A percentile compares a stretch with the other conserved stretches of the same genome.
These are phyloP conservation scores for Heterotilapia buettikoferi DNA, from an alignment of 2,113 vertebrate genomes.

Conservation along the genomic window DNA sequence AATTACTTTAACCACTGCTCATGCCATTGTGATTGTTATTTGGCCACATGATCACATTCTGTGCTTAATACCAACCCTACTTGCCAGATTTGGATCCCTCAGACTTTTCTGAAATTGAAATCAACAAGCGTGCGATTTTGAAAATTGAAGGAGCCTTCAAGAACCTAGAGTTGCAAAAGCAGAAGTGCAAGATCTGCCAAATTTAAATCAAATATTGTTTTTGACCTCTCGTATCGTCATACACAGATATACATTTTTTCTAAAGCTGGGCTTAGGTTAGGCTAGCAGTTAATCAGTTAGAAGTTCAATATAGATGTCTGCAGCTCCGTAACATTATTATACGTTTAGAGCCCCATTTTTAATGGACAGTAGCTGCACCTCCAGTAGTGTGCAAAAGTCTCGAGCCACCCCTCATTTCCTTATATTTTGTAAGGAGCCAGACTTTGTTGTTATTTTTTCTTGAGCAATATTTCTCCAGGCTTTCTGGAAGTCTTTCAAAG, in stretches of 20 bases:
- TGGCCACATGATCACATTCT: not conserved
- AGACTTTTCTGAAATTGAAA: not conserved
- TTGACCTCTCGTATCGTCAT: not conserved
- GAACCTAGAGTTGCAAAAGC: not conserved
- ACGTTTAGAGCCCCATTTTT: not conserved
- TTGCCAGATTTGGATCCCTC: not conserved
- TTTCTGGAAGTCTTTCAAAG: not conserved
- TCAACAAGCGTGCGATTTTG: not conserved
- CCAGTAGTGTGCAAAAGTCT: not conserved
- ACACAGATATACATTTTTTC: not conserved
- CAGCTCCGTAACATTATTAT: not conserved
- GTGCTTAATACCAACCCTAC: not conserved
- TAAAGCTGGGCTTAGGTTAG: not conserved
- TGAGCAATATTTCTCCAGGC: not conserved
- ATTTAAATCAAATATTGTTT: not conserved
- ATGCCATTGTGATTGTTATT: not conserved
- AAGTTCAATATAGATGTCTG: not conserved
- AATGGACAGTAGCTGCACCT: not conserved
- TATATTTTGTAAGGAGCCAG: not conserved
- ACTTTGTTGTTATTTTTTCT: not conserved
- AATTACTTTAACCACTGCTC: not conserved
- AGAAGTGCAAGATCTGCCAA: not conserved
- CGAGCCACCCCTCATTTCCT: not conserved
- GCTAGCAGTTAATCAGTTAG: not conserved
- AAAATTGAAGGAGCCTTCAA: not conserved